Base-by-base conservation (phyloP, 1,140 invertebrate genomes). In the Drosophila aff. region DNA sequence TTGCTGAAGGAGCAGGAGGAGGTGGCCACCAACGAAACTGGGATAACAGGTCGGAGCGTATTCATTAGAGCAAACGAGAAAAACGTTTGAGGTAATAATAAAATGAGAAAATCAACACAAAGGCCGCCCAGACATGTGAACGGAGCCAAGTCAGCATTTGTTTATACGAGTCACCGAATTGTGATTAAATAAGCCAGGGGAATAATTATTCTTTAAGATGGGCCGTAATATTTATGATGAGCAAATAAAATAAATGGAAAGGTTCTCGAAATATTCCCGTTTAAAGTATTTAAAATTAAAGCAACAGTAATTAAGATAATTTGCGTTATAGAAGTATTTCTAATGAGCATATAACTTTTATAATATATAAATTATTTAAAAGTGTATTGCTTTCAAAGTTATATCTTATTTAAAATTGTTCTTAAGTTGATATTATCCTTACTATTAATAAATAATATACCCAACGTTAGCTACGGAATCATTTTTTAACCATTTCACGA, bases 41-140 rank as follows among this genome's bases (percentile, higher is more conserved):
- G 52, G 62, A 65, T 68, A 63, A 50, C 65, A 55, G 50, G 73
- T 69, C 66, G 62, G 74, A 58, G 69, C 49, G 60, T 80, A 81
- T 83, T 87, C 85, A 87, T 87, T 87, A 89, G 80, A 81, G 76
- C 71, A 86, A 82, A 71, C 67, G 76, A 82, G 76, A 72, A 75
- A 76, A 74, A 74, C 57, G 66, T 80, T 82, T 62, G 67, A 69
- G 76, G 79, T 76, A 77, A 80, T 74, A 82, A 86, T 76, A 74
- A 82, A 76, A 82, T 65, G 57, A 66, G 72, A 72, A 82, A 80
- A 80, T 82, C 53, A 76, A 75, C 64, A 87, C 61, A 79, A 78
- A 71, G 44, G 53, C 53, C 43, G 58, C 28, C 55, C 33, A 76
- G 74, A 59, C 74, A 76, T 67, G 40, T 77, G 57, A 68, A 44